These are phyloP conservation scores for Cynaeus angustus DNA, from an alignment of 2,888 invertebrate species.

Conservation along the genomic window DNA sequence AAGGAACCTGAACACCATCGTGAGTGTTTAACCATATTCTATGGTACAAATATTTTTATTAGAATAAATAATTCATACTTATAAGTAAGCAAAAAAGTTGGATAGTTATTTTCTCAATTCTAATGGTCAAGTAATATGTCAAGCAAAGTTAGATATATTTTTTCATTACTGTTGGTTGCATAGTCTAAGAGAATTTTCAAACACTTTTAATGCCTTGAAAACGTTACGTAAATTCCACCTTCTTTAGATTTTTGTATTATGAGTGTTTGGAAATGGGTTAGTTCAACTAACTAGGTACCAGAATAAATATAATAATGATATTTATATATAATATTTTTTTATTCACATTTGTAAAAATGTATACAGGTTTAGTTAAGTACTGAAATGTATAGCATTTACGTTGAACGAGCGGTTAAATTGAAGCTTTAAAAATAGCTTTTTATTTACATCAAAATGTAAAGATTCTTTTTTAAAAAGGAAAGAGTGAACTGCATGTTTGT, in stretches of 20 bases:
- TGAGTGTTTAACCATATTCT: constrained; percentile 28
- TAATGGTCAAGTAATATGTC: constrained; percentile 11
- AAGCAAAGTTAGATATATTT: constrained; percentile 24
- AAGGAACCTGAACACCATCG: constrained; percentile 50
- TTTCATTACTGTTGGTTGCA: constrained; percentile 26
- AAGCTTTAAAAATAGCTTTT: constrained; percentile 2
- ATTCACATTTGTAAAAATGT: constrained; percentile 33
- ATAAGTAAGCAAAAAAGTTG: constrained; percentile 19
- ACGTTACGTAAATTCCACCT: no score
- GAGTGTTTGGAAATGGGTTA: constrained; percentile 3
- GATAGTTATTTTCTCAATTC: constrained; percentile 15
- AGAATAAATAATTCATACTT: constrained; percentile 12
- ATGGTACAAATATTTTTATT: constrained; percentile 40
- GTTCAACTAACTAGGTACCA: constrained; percentile 3
- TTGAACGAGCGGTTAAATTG: neutral
- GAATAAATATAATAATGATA: constrained; percentile 11
- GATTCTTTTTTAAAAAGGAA: neutral
- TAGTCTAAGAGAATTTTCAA: neutral
- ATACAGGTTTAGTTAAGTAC: constrained; percentile 16
- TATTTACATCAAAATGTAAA: neutral
- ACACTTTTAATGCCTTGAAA: neutral
- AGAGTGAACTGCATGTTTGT: neutral
- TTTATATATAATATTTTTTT: constrained; percentile 40
- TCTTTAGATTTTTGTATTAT: neutral
- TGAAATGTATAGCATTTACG: constrained; percentile 16